Evolutionary conservation across 2,888 invertebrate genomes (phyloP).

Genomic region (Heliconius ethilla): DNA sequence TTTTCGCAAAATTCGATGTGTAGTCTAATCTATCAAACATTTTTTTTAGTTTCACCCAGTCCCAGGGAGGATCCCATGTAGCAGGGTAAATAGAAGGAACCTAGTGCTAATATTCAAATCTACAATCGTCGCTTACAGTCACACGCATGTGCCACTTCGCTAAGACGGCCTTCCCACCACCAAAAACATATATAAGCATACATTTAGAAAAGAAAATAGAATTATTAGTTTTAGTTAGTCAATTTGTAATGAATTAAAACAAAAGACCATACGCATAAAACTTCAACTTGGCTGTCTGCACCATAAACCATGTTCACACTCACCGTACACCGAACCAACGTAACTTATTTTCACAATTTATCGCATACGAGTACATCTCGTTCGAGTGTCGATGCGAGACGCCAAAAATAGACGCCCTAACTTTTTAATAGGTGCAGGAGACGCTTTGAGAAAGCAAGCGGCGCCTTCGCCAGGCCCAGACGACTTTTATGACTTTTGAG

Average conservation of each 20-base stretch:
- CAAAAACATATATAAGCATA: background rate
- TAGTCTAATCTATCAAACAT: too few relatives aligned
- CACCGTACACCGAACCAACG: slow-evolving; percentile 23
- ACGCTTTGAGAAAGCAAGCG: slow-evolving; percentile 55
- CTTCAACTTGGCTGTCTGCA: slow-evolving; percentile 22
- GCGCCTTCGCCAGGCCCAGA: slow-evolving; percentile 66
- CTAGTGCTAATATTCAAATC: too few relatives aligned
- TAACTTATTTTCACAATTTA: slow-evolving; percentile 62
- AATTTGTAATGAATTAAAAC: background rate
- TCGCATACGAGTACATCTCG: slow-evolving; percentile 57
- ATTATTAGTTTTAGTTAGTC: background rate
- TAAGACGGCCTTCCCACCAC: background rate
- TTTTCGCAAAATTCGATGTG: too few relatives aligned
- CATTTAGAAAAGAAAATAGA: background rate
- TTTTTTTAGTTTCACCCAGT: too few relatives aligned
- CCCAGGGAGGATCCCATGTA: too few relatives aligned
- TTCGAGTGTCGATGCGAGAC: slow-evolving; percentile 57
- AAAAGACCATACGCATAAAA: background rate
- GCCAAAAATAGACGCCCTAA: slow-evolving; percentile 75
- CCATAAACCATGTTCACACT: slow-evolving; percentile 33
- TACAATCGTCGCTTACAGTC: too few relatives aligned
- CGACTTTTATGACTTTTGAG: slow-evolving; percentile 72
- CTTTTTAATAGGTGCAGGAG: slow-evolving; percentile 72
- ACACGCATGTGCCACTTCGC: too few relatives aligned
- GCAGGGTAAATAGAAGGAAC: too few relatives aligned